Evolutionary conservation across 1,140 invertebrate genomes (phyloP), one percentile per base, ranked within the genome.

Genomic region (Pentalonia nigronervosa): DNA sequence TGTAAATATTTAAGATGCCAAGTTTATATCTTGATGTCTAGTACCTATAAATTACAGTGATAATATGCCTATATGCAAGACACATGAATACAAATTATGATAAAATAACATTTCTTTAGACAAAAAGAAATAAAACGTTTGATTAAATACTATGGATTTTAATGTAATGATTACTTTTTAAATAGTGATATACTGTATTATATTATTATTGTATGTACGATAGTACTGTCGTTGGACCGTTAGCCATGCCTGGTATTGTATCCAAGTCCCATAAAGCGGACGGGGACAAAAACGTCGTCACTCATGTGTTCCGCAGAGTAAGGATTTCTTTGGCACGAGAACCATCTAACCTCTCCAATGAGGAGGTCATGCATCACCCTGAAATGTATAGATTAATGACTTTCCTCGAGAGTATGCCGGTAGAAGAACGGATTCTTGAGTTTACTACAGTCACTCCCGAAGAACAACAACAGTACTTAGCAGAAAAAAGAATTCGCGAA

Each of bases 161-260:
- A 67, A 67, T 67, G 60, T 67, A 67, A 67, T 76, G 60, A 76
- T 76, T 76, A 76, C 30, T n/a, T 76, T n/a, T 76, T 34, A n/a
- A 76, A 76, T 76, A 76, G 60, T 76, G 60, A 76, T 76, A n/a
- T 30, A 76, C n/a, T 76, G n/a, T 76, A 34, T 76, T 76, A n/a
- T 76, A 76, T 76, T 76, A 76, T 76, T 76, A 76, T 76, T 76
- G 41, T 41, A 4, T 76, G n/a, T 34, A 76, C 30, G 60, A 76
- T 17, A 76, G 60, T 76, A 76, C 60, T 76, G 60, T 76, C 30
- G 14, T 14, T 76, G 60, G 60, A 76, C 14, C n/a, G 14, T 17
- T n/a, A 76, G 6, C 14, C 60, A 76, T 76, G 60, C 60, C 60
- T n/a, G 60, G 60, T 76, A n/a, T 76, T 76, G 60, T 76, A n/a